Base-by-base conservation (phyloP, 2,797 vertebrate species). In the Tokudaia muenninki region DNA sequence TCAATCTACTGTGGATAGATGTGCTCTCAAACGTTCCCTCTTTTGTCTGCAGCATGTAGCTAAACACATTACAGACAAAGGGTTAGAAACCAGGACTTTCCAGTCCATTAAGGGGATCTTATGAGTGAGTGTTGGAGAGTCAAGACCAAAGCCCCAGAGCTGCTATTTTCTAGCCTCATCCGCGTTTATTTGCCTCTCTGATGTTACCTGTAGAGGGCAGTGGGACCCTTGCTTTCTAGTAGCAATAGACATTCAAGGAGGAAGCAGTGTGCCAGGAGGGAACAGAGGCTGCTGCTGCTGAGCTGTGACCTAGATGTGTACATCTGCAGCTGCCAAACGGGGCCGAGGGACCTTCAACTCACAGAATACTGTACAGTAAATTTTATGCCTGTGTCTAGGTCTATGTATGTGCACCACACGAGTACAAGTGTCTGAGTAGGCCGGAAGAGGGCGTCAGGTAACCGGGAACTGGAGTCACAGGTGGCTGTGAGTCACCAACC, bases 121-220 rank as follows among this genome's bases (percentile, higher is more conserved):
- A 29, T 9, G 0, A 31, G 8, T 9, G 21, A 80, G 3, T 10
- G 19, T 31, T 19, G n/a, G 19, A 52, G 0, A 37, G 19, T 14
- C 24, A 11, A 19, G n/a, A 59, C 13, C 11, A 50, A 61, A 24
- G 74, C 44, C 86, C 81, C 34, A 13, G 31, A 22, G 47, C 72
- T 44, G 3, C 37, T 52, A 26, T 37, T 47, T 90, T 41, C 47
- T n/a, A 52, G n/a, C 29, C 13, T 91, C 57, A 12, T 1, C 29
- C 13, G 61, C 6, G 52, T 63, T 37, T 16, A 29, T 41, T 26
- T 24, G 50, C 6, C 57, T 67, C 22, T 81, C 29, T 6, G 50
- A 34, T 4, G 0, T 31, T 0, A n/a, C 24, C 80, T 0, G 1
- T 34, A 34, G 61, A 74, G n/a, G 11, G 1, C 14, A 14, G 1